Percentiles rank a stretch among this genome's conserved stretches.
phyloP scores from a whole-genome alignment of 2,888 invertebrate species.

The Serrognathus titanus region DNA sequence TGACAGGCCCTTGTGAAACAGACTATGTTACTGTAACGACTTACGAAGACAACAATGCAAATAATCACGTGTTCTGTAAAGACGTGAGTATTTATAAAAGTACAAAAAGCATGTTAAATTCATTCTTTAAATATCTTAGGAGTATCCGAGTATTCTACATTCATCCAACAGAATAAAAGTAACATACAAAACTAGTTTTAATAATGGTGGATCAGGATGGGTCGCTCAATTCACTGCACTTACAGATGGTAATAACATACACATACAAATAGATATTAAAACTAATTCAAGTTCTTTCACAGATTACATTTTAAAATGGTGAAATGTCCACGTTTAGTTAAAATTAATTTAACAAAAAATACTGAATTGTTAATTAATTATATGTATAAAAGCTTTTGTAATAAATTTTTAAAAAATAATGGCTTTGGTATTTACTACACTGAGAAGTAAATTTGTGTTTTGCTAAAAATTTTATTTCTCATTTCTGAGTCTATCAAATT shows the following conservation, averaged over 20 bases:
- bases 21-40: constrained; percentile 61
- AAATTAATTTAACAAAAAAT: too few species aligned
- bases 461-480: too few species aligned
- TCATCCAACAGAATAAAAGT: constrained; percentile 59
- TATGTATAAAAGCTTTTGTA: too few species aligned
- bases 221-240: constrained; percentile 45
- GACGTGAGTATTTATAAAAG: constrained; percentile 41
- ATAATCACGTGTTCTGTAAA: constrained; percentile 46
- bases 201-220: constrained; percentile 74
- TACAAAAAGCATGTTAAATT: not conserved
- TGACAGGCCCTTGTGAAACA: constrained; percentile 57
- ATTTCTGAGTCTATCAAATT: too few species aligned
- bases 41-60: constrained; percentile 28
- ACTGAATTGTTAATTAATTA: too few species aligned
- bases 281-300: not conserved
- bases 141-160: constrained; percentile 55
- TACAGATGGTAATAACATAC: constrained; percentile 15
- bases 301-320: not conserved
- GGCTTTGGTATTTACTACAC: too few species aligned
- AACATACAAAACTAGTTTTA: constrained; percentile 61
- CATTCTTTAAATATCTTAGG: constrained; percentile 39
- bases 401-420: too few species aligned
- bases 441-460: too few species aligned
- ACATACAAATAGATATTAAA: not conserved
- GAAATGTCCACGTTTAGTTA: not conserved